Percentiles rank a stretch among this genome's conserved stretches.
phyloP scores from a whole-genome alignment of 2,888 invertebrate genomes.

The Xestia ashworthii region DNA sequence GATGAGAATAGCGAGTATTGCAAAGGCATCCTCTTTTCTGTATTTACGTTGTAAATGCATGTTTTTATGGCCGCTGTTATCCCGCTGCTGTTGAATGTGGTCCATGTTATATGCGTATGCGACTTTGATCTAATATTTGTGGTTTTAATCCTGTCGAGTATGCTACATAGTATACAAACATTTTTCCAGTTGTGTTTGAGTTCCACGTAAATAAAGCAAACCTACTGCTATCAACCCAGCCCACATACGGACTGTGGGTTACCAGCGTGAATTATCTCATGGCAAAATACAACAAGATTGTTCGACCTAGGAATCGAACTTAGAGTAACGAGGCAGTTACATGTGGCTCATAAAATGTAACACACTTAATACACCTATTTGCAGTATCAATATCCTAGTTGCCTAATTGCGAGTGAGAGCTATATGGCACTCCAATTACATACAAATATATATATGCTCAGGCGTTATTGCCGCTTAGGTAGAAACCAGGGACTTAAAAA shows the following conservation, averaged over 20 bases:
- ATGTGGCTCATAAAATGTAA: background rate
- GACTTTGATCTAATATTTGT: slow-evolving; percentile 44
- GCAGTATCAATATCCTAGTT: background rate
- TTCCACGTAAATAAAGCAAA: background rate
- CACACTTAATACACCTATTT: background rate
- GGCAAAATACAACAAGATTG: background rate
- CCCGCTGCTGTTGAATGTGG: slow-evolving; percentile 73
- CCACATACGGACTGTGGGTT: no score
- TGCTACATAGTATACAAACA: background rate
- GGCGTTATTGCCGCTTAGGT: background rate
- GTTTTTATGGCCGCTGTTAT: slow-evolving; percentile 84
- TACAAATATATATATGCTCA: no score
- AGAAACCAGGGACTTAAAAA: no score
- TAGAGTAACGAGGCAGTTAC: background rate
- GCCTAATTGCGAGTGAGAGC: background rate
- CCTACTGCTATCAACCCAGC: background rate
- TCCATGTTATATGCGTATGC: slow-evolving; percentile 63
- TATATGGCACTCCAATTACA: background rate
- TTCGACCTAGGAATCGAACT: background rate
- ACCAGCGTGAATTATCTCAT: background rate
- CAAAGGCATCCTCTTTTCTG: slow-evolving; percentile 80
- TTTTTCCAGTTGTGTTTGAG: background rate
- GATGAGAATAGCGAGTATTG: slow-evolving; percentile 78
- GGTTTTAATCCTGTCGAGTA: background rate
- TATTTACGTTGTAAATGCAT: slow-evolving; percentile 88